A percentile compares a stretch with the other conserved stretches of the same genome.
These are phyloP conservation scores for Pantala flavescens DNA, from an alignment of 1,140 invertebrate species.

Conservation along the genomic window DNA sequence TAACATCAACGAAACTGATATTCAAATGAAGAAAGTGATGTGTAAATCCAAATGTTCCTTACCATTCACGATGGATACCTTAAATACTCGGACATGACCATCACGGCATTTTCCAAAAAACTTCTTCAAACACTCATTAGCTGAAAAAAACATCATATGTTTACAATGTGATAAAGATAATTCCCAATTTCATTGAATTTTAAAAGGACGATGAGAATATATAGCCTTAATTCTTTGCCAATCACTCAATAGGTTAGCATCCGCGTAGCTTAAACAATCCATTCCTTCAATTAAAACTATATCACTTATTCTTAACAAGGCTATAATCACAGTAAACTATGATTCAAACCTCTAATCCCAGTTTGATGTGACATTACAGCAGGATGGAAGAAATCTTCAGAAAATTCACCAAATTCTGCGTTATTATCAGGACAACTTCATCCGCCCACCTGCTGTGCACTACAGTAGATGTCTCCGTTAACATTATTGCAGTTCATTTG, in stretches of 20 bases:
- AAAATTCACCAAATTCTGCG: neutral
- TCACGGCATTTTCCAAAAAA: conserved; percentile 73
- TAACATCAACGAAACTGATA: no score
- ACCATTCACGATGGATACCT: conserved; percentile 82
- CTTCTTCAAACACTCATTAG: conserved; percentile 67
- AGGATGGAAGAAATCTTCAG: neutral
- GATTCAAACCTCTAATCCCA: conserved; percentile 55
- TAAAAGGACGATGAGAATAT: no score
- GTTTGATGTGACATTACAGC: conserved; percentile 64
- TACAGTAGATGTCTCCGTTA: neutral
- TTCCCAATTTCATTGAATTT: conserved; percentile 16
- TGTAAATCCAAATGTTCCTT: conserved; percentile 27
- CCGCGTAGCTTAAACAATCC: conserved; percentile 4
- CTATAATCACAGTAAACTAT: conserved; percentile 33
- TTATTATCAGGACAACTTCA: neutral
- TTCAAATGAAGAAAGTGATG: neutral
- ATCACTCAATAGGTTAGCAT: conserved; percentile 5
- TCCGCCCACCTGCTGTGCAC: neutral
- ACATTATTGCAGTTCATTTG: neutral
- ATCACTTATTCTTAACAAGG: conserved; percentile 17
- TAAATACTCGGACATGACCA: conserved; percentile 66
- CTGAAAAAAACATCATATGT: conserved; percentile 42
- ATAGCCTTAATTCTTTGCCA: neutral
- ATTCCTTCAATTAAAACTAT: conserved; percentile 21
- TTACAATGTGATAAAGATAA: conserved; percentile 22